Base-by-base conservation (phyloP, 1,140 invertebrate genomes). In the Aradophagus sp. region DNA sequence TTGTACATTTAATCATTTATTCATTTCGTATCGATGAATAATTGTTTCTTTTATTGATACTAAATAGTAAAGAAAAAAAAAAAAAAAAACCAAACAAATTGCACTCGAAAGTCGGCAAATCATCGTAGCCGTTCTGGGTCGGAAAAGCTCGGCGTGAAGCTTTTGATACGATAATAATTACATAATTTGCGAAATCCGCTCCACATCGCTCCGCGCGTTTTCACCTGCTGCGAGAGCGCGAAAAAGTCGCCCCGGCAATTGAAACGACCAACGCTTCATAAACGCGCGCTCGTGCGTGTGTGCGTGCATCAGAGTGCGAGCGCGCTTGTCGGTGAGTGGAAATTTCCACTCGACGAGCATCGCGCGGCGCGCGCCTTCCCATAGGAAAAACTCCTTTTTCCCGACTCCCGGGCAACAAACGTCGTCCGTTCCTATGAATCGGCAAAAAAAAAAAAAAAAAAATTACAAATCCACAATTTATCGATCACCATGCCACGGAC, bases 271-370 rank as follows among this genome's bases (percentile, higher is more conserved):
- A 35, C 17, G 14, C 32, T 36, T 17, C 44, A 8, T 35, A 1
- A 13, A 5, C 20, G 20, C 11, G 19, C 14, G 14, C n/a, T n/a
- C n/a, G n/a, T n/a, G n/a, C n/a, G n/a, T n/a, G n/a, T n/a, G n/a
- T n/a, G n/a, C n/a, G n/a, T n/a, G n/a, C 20, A 23, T 23, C 4
- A 5, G 20, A 6, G 26, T 23, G 17, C 19, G 13, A 14, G 44
- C 2, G 36, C 29, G 44, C 12, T 19, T 13, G 38, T 48, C n/a
- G n/a, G 8, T 39, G 66, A 77, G 52, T 78, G 77, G 77, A 77
- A 77, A 76, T 74, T 78, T 78, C 75, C 53, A 31, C 15, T 26
- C 29, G 13, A 11, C 14, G 56, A 45, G 34, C 8, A 56, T 26
- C 34, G 1, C n/a, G 19, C 23, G 17, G 14, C 2, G 5, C 14